These are phyloP conservation scores for Bombus sylvicola DNA, from an alignment of 1,140 invertebrate genomes.

Conservation along the genomic window DNA sequence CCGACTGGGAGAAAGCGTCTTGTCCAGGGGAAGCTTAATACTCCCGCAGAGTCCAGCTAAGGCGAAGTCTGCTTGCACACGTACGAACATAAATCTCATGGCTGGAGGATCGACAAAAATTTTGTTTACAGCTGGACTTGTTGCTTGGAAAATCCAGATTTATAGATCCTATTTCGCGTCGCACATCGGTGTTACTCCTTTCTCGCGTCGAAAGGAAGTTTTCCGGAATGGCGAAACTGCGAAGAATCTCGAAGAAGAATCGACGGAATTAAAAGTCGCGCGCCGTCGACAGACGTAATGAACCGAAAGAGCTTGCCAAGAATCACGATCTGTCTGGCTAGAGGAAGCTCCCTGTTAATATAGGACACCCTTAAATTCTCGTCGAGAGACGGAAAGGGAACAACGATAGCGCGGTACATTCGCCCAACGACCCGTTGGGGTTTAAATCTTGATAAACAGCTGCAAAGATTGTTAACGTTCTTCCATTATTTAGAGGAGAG, in stretches of 20 bases:
- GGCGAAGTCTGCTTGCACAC: slow-evolving; percentile 3
- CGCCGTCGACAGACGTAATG: slow-evolving; percentile 36
- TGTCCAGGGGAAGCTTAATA: slow-evolving; percentile 41
- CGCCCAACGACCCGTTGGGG: slow-evolving; percentile 38
- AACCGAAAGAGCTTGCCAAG: slow-evolving; percentile 29
- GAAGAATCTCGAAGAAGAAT: neutral
- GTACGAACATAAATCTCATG: slow-evolving; percentile 36
- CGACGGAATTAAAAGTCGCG: slow-evolving; percentile 38
- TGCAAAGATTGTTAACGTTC: slow-evolving; percentile 60
- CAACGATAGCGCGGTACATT: neutral
- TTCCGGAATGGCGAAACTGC: neutral
- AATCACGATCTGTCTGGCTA: slow-evolving; percentile 22
- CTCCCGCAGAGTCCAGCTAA: neutral
- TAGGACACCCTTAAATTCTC: slow-evolving; percentile 45
- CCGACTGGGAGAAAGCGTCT: slow-evolving; percentile 30
- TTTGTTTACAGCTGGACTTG: slow-evolving; percentile 36
- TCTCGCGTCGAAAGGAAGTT: neutral
- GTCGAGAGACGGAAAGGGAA: neutral
- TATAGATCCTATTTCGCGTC: neutral
- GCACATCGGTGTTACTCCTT: neutral
- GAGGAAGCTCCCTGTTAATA: slow-evolving; percentile 31
- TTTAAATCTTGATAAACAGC: slow-evolving; percentile 66
- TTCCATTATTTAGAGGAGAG: slow-evolving; percentile 57
- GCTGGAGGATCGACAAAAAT: slow-evolving; percentile 14
- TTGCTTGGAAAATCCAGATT: slow-evolving; percentile 20